phyloP scores from a whole-genome alignment of 2,797 vertebrate species.

The Mormyrops boulengeri region DNA sequence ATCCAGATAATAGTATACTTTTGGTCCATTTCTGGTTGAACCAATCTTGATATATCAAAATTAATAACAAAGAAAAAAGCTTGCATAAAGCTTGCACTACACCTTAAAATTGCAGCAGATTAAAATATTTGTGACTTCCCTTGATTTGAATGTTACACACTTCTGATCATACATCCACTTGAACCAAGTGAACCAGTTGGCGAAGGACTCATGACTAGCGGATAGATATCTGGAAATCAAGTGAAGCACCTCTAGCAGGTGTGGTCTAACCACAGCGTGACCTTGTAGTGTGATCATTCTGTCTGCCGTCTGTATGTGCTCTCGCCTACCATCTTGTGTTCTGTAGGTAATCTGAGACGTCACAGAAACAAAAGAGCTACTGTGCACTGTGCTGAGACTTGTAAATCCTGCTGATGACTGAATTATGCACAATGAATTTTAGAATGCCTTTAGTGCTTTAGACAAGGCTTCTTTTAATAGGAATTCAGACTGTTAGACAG shows the following conservation, averaged over 20 bases:
- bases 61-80: neutral
- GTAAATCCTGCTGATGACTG: neutral
- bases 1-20: neutral
- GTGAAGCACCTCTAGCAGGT: neutral
- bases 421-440: neutral
- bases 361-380: neutral
- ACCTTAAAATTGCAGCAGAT: neutral
- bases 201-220: neutral
- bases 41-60: neutral
- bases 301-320: conserved; percentile 6
- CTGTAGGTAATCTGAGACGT: neutral
- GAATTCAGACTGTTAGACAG: neutral
- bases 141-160: neutral
- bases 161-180: neutral
- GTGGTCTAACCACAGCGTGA: conserved; percentile 1
- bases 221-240: neutral
- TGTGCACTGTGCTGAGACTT: neutral
- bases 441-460: neutral
- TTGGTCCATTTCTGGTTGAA: neutral
- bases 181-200: neutral
- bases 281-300: neutral
- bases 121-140: neutral
- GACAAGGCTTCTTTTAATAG: conserved; percentile 3
- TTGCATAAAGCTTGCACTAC: neutral
- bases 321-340: neutral